Percentiles rank a stretch among this genome's conserved stretches.
Conservation (phyloP, 2,888 invertebrate species). For the Brachypalpus laphriformis region DNA sequence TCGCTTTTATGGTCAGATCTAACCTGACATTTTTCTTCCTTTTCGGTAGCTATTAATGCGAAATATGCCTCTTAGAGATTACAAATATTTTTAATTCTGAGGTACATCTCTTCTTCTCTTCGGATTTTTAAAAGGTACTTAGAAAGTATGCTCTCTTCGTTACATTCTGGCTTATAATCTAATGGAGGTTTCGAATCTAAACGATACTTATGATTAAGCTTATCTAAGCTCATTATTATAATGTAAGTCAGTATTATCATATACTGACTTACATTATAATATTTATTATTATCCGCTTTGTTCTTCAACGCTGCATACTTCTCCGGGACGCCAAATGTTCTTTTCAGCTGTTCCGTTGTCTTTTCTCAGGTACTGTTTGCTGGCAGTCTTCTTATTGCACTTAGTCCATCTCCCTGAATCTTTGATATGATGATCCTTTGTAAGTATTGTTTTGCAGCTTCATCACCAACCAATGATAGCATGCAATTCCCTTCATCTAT, state of each 20-base stretch:
- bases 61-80: too few species aligned
- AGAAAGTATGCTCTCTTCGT: conserved; percentile 21
- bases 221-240: conserved; percentile 24
- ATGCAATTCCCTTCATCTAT: too few species aligned
- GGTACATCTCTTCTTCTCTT: too few species aligned
- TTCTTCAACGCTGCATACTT: too few species aligned
- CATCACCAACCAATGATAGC: too few species aligned
- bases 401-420: conserved; percentile 10
- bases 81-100: too few species aligned
- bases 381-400: conserved; percentile 1
- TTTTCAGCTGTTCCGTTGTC: neutral
- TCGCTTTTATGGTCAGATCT: too few species aligned
- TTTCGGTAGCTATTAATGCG: too few species aligned
- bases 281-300: conserved; percentile 14
- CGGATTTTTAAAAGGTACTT: conserved; percentile 28
- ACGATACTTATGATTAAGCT: conserved; percentile 13
- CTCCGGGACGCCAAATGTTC: too few species aligned
- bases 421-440: neutral
- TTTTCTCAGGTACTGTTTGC: neutral
- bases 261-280: conserved; percentile 35
- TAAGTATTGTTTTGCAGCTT: conserved; percentile 2
- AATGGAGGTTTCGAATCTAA: conserved; percentile 16
- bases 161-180: too few species aligned
- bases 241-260: conserved; percentile 27
- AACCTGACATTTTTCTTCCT: too few species aligned